Evolutionary conservation across 2,113 vertebrate species (phyloP).

Genomic region (Cervus canadensis): DNA sequence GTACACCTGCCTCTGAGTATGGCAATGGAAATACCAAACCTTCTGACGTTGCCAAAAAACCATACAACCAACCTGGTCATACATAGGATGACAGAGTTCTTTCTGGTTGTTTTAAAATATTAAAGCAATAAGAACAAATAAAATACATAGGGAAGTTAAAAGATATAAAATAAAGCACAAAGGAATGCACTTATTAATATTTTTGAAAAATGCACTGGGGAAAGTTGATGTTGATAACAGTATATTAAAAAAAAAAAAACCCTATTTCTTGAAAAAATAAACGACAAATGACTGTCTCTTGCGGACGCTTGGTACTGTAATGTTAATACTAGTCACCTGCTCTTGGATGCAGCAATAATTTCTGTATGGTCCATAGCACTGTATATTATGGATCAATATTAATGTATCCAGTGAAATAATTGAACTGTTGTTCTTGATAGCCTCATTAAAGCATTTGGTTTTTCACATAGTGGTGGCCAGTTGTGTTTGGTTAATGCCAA

Average conservation of each 20-base stretch:
- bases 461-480: conserved; percentile 79
- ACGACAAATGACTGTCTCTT: conserved; percentile 85
- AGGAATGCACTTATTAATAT: conserved; percentile 85
- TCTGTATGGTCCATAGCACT: conserved; percentile 86
- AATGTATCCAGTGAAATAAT: conserved; percentile 86
- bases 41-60: conserved; percentile 83
- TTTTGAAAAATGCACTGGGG: conserved; percentile 86
- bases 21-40: conserved; percentile 77
- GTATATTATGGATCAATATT: conserved; percentile 86
- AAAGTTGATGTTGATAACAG: conserved; percentile 81
- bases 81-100: conserved; percentile 77
- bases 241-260: conserved; percentile 79
- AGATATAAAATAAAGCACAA: conserved; percentile 84
- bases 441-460: conserved; percentile 88
- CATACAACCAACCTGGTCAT: conserved; percentile 66
- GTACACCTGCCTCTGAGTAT: conserved; percentile 12
- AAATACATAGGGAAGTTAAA: conserved; percentile 78
- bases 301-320: conserved; percentile 88
- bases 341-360: conserved; percentile 84
- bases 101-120: conserved; percentile 80
- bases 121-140: conserved; percentile 86
- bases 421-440: conserved; percentile 86
- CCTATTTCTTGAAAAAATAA: conserved; percentile 84
- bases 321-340: conserved; percentile 86
- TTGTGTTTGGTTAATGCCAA: conserved; percentile 69